Evolutionary conservation across 1,140 invertebrate genomes (phyloP), one percentile per base, ranked within the genome.

Genomic region (Drosophila kikkawai): DNA sequence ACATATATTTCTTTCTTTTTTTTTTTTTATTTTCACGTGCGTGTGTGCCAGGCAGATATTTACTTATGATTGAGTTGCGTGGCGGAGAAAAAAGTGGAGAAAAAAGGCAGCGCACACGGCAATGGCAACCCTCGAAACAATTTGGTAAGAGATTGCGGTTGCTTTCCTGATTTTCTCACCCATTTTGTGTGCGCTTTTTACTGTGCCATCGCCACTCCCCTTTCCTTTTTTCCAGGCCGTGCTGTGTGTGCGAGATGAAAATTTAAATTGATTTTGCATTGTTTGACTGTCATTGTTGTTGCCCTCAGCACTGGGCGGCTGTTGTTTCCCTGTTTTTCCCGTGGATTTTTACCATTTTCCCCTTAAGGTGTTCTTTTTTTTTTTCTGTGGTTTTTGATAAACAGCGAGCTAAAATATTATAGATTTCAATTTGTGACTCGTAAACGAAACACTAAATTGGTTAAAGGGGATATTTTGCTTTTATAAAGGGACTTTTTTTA

Each of bases 221-320:
- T 44, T 53, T 42, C 7, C 36, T 45, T 36, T 36, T 60, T 41
- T 41, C 44, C 57, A 22, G 4, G 45, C 32, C 36, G 29, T 22
- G 66, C 37, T 50, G 36, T 64, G 61, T 82, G 65, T 69, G 69
- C 65, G 78, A 90, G 85, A 88, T 90, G 81, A 82, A 90, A 88
- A 90, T 90, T 85, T 85, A 90, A 90, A 90, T 90, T 90, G 85
- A 90, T 90, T 86, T 85, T 90, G 65, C 85, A 88, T 88, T 88
- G 85, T 88, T 88, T 90, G 85, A 85, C 69, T 75, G 84, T 73
- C 78, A 90, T 88, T 90, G 81, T 85, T 90, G 79, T 84, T 85
- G 81, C 73, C 45, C 50, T 32, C 26, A 61, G 39, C 41, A 22
- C 68, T 19, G 42, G 42, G 32, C 15, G 55, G 22, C 22, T 37